Percentiles rank a stretch among this genome's conserved stretches.
These are phyloP conservation scores for Eulemur albifrons DNA, from an alignment of 2,797 vertebrate genomes.

Conservation along the genomic window DNA sequence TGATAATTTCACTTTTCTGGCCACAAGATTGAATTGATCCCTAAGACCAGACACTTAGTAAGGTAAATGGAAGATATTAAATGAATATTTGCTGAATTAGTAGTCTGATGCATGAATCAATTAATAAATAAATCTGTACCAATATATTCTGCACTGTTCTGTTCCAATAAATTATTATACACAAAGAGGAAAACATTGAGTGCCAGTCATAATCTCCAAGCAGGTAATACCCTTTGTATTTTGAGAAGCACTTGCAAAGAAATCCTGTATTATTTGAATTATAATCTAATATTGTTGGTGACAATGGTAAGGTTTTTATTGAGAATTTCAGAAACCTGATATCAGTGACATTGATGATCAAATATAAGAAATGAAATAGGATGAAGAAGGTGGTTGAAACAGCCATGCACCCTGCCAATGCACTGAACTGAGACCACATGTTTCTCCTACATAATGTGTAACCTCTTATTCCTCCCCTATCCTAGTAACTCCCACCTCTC, in stretches of 20 bases:
- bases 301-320: neutral
- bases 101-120: neutral
- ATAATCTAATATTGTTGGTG: neutral
- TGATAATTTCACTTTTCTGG: neutral
- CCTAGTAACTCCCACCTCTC: neutral
- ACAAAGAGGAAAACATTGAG: neutral
- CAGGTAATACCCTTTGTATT: neutral
- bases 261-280: neutral
- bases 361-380: neutral
- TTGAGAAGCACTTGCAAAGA: neutral
- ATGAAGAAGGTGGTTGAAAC: neutral
- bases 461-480: neutral
- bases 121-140: neutral
- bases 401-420: neutral
- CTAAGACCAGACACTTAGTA: neutral
- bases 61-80: neutral
- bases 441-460: neutral
- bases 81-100: neutral
- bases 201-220: neutral
- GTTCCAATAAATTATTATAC: neutral
- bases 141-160: neutral
- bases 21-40: neutral
- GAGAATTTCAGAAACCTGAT: neutral
- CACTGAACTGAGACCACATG: neutral
- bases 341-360: neutral